A percentile compares a stretch with the other conserved stretches of the same genome.
Conservation (phyloP, 1,140 invertebrate genomes). For the Nasonia longicornis region DNA sequence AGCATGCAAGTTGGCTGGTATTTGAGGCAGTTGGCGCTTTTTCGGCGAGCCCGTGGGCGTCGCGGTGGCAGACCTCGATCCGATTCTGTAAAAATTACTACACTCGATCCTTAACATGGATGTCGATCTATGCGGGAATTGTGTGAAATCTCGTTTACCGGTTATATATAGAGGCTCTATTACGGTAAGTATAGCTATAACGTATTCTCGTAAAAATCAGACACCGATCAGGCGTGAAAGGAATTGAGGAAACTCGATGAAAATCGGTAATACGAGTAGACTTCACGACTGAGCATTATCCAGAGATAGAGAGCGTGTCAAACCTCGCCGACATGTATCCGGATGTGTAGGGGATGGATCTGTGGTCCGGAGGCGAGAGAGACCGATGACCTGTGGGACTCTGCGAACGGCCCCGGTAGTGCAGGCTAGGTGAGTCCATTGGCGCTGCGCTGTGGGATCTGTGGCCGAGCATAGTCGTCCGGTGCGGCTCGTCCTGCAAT, state of each 20-base stretch:
- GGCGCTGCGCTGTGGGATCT: slow-evolving; percentile 81
- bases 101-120: not conserved
- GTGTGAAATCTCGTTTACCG: too few species aligned
- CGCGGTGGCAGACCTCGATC: slow-evolving; percentile 87
- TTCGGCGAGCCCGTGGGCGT: slow-evolving; percentile 96
- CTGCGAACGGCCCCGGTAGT: slow-evolving; percentile 75
- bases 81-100: slow-evolving; percentile 71
- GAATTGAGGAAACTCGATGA: not conserved
- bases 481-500: slow-evolving; percentile 67
- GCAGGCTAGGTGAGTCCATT: slow-evolving; percentile 75
- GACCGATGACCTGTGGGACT: slow-evolving; percentile 76
- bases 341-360: slow-evolving; percentile 70
- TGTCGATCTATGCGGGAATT: not conserved
- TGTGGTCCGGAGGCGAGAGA: slow-evolving; percentile 81
- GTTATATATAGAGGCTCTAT: too few species aligned
- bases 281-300: not conserved
- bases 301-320: not conserved
- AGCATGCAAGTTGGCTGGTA: slow-evolving; percentile 77
- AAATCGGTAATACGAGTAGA: not conserved
- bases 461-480: slow-evolving; percentile 69
- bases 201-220: not conserved
- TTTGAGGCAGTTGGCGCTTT: slow-evolving; percentile 94
- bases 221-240: not conserved
- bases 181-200: too few species aligned
- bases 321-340: slow-evolving; percentile 64